phyloP scores from a whole-genome alignment of 1,140 invertebrate genomes.

The honey bee (Apis mellifera) region Amel_HAv3.1 CM009945.2:3288501-3289000 shows the following conservation, averaged over 20 bases:
- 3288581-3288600: neutral
- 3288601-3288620: constrained; percentile 6
- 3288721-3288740: constrained; percentile 1
- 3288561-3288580: neutral
- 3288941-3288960: neutral
- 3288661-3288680: constrained; percentile 11
- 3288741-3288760: constrained; percentile 36
- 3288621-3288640: neutral
- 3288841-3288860: constrained; percentile 9
- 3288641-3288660: constrained; percentile 25
- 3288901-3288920: neutral
- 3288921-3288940: neutral
- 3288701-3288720: constrained; percentile 27
- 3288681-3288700: constrained; percentile 20
- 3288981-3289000: too few species aligned
- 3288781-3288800: constrained; percentile 45
- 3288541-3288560: neutral
- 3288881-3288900: neutral
- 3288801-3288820: constrained; percentile 53
- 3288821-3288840: constrained; percentile 28
- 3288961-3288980: neutral
- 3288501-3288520: too few species aligned
- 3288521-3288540: too few species aligned
- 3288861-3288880: too few species aligned
- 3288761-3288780: constrained; percentile 53